Evolutionary conservation across 2,888 invertebrate species (phyloP), one percentile per base, ranked within the genome.

Genomic region (Leptopilina syphax): DNA sequence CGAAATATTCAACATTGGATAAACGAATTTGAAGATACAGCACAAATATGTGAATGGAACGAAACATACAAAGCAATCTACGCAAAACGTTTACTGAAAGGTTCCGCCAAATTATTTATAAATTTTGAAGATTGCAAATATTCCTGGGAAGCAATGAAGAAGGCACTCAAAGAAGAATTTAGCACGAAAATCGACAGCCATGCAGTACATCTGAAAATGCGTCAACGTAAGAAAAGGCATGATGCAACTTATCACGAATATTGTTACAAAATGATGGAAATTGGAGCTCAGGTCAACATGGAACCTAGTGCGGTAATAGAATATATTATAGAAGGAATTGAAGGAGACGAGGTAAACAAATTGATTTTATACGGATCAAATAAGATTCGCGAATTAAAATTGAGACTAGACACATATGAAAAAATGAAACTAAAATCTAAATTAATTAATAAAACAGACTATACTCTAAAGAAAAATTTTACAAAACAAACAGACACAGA

Each of bases 301-400:
- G 82, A 84, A 24, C 68, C 76, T 5, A n/a, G 63, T 4, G 77
- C 81, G 3, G 54, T 83, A 1, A 83, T 83, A 9, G 66, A 78
- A 12, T 83, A 83, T 27, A 81, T 84, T 27, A 82, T 84, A 6
- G 81, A 83, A 27, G 83, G 82, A 3, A 60, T 83, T 13, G 68
- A 81, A 63, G 81, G 82, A 57, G 79, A 80, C 12, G 81, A 80
- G 12, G 54, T 27, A 1, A 81, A 80, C 44, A 82, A 83, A 47
- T 18, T 63, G 7, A 70, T 84, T 13, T 41, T 83, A 24, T 83
- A 83, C 12, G 81, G 83, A 8, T 82, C 82, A 0, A 78, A 9
- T 7, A 81, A 5, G 50, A 78, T 83, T 1, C 65, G 76, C 1
- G 81, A 84, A 12, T 47, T 84, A 24, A 84, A 84, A 60, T 65